These are phyloP conservation scores for Phataginus tricuspis DNA, from an alignment of 2,797 vertebrate genomes.

Conservation along the genomic window DNA sequence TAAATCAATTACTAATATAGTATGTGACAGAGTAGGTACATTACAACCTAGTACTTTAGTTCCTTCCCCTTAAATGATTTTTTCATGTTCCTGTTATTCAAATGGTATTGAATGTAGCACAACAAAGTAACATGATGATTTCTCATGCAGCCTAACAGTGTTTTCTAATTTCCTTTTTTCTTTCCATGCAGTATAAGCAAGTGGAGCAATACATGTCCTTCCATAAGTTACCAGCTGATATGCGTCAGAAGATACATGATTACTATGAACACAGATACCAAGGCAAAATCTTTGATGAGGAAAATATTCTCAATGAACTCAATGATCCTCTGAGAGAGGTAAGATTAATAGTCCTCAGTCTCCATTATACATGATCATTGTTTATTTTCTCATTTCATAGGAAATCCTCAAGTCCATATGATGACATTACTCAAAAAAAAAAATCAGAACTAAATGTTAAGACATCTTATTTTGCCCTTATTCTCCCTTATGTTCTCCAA, in stretches of 20 bases:
- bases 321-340: constrained; percentile 99
- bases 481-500: not conserved
- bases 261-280: constrained; percentile 99
- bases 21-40: not conserved
- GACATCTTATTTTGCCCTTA: not conserved
- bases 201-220: constrained; percentile 99
- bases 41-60: not conserved
- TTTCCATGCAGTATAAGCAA: constrained; percentile 95
- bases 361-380: fast-evolving
- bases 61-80: not conserved
- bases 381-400: not conserved
- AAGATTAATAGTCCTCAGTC: constrained; percentile 73
- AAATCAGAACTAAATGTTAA: not conserved
- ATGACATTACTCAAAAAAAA: not conserved
- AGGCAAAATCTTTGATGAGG: constrained; percentile 99
- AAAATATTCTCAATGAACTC: constrained; percentile 98
- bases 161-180: constrained; percentile 56
- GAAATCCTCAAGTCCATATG: not conserved
- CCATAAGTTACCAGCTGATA: constrained; percentile 98
- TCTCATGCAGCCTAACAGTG: not conserved
- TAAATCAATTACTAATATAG: not conserved
- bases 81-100: not conserved
- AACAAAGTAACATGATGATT: not conserved
- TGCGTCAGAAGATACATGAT: constrained; percentile 99
- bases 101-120: not conserved